Conservation (phyloP, 2,888 invertebrate species). For the Cheilosia pagana region DNA sequence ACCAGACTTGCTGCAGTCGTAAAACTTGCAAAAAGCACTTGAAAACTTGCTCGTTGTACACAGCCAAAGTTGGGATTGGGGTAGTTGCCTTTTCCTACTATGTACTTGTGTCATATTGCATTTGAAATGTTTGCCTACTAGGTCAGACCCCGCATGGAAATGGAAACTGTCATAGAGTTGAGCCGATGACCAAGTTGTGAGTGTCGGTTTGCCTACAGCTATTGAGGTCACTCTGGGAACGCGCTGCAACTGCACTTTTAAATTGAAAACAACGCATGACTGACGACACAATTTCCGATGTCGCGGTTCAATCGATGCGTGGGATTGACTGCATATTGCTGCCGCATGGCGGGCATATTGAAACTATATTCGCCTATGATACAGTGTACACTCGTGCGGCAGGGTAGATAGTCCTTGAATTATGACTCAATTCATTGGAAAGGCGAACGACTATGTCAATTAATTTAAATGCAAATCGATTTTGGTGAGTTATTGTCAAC, state of each 20-base stretch:
- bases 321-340: slow-evolving; percentile 24
- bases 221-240: not conserved
- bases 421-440: slow-evolving; percentile 57
- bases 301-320: slow-evolving; percentile 48
- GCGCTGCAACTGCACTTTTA: not conserved
- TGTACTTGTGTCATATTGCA: not conserved
- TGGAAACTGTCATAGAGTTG: slow-evolving; percentile 16
- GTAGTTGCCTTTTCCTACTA: not conserved
- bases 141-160: not conserved
- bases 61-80: not conserved
- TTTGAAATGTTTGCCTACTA: slow-evolving; percentile 6
- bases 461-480: slow-evolving; percentile 72
- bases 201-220: slow-evolving; percentile 20
- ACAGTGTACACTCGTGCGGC: not conserved
- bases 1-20: slow-evolving; percentile 16
- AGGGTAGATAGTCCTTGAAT: slow-evolving; percentile 60
- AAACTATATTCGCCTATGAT: no score
- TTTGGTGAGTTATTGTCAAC: slow-evolving; percentile 59
- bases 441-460: slow-evolving; percentile 49
- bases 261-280: slow-evolving; percentile 44
- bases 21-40: slow-evolving; percentile 28
- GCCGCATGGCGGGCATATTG: not conserved
- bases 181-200: slow-evolving; percentile 1
- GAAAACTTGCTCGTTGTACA: slow-evolving; percentile 7
- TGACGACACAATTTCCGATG: slow-evolving; percentile 69